Evolutionary conservation across 2,888 invertebrate species (phyloP).

Genomic region (Horisme vitalbata): DNA sequence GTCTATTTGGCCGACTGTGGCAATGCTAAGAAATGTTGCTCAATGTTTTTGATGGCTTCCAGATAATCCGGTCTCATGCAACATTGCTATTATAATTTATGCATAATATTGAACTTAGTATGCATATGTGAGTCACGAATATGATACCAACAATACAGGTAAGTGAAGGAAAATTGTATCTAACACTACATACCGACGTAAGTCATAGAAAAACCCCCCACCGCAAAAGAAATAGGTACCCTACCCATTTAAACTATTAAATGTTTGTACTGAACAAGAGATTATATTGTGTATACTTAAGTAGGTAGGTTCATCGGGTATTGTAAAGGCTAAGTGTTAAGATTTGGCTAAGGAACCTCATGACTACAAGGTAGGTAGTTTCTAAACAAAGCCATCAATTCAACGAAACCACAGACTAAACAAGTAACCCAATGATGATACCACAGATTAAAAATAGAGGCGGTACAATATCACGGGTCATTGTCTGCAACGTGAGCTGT

Average conservation of each 20-base stretch:
- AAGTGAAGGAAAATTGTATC: too few relatives aligned
- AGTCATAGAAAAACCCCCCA: background rate
- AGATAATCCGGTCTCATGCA: slow-evolving; percentile 19
- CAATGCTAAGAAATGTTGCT: slow-evolving; percentile 11
- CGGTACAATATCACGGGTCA: slow-evolving; percentile 22
- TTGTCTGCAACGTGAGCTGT: slow-evolving; percentile 22
- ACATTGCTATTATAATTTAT: slow-evolving; percentile 19
- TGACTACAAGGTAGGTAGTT: background rate
- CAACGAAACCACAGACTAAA: slow-evolving; percentile 21
- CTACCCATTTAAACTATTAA: too few relatives aligned
- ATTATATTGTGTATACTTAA: too few relatives aligned
- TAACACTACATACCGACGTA: too few relatives aligned
- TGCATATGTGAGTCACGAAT: background rate
- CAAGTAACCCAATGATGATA: slow-evolving; percentile 21
- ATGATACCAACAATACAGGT: too few relatives aligned
- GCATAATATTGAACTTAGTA: slow-evolving; percentile 1
- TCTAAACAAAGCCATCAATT: slow-evolving; percentile 11
- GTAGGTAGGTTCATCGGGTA: too few relatives aligned
- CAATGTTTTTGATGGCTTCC: slow-evolving; percentile 12
- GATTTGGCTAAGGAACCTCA: too few relatives aligned
- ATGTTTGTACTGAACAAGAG: too few relatives aligned
- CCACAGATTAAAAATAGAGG: slow-evolving; percentile 28
- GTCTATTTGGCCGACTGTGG: background rate
- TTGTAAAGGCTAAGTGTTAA: too few relatives aligned
- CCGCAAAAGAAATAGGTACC: background rate